A percentile compares a stretch with the other conserved stretches of the same genome.
Conservation (phyloP, 2,113 vertebrate genomes). For the Verasper variegatus region DNA sequence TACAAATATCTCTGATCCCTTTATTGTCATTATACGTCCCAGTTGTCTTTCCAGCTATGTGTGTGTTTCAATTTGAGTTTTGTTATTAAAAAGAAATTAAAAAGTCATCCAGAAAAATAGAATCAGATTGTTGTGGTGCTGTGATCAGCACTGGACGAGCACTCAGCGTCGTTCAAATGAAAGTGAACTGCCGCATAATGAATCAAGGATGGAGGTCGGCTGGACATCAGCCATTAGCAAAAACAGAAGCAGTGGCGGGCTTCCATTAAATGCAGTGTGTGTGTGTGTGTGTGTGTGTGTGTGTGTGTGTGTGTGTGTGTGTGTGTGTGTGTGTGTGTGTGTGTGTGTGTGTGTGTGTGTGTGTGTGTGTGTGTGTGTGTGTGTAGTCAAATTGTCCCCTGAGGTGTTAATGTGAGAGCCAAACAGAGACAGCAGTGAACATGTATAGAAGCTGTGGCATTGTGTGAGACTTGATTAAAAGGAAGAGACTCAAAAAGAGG, state of each 20-base stretch:
- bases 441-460: too few species aligned
- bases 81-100: neutral
- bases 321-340: too few species aligned
- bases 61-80: neutral
- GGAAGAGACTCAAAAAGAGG: neutral
- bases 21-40: neutral
- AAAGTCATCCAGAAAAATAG: neutral
- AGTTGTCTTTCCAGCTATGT: neutral
- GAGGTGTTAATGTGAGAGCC: too few species aligned
- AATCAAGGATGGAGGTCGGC: slow-evolving; percentile 42
- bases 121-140: neutral
- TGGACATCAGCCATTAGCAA: slow-evolving; percentile 42
- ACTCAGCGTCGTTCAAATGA: slow-evolving; percentile 16
- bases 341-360: too few species aligned
- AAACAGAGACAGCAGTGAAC: too few species aligned
- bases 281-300: neutral
- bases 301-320: too few species aligned
- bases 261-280: slow-evolving; percentile 29
- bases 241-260: slow-evolving; percentile 55
- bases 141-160: neutral
- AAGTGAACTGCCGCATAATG: slow-evolving; percentile 41
- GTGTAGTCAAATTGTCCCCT: neutral
- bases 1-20: neutral
- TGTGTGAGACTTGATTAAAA: neutral
- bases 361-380: neutral